Evolutionary conservation across 2,113 vertebrate species (phyloP), one percentile per base, ranked within the genome.

Genomic region (Blennius ocellaris): DNA sequence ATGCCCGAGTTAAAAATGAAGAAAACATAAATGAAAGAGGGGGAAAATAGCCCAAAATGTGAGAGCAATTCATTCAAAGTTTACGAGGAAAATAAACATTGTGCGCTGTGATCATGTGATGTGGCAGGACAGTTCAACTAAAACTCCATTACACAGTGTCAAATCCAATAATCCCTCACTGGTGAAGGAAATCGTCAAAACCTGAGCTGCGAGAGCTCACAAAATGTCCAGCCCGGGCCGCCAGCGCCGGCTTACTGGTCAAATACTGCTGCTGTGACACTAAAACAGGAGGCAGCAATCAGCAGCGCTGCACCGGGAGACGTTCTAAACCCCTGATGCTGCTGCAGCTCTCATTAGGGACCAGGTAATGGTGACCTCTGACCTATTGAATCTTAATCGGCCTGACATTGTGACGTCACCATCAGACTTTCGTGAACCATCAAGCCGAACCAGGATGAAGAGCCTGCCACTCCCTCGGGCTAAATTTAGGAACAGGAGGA

Each of bases 291-390:
- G 45, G 51, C 44, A 72, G 69, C 69, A 74, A 79, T 74, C 62
- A 71, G 63, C 62, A 40, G 51, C 43, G 53, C 36, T 7, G 50
- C 54, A 51, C 68, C 4, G 21, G 21, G 4, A 30, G 21, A 30
- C 16, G n/a, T 75, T 49, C 30, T 83, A 85, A 89, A 89, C 85
- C 82, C 79, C 58, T 8, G 53, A 61, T 54, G 72, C 62, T 81
- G 37, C 3, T 70, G 61, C 59, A 45, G 71, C 8, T 57, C 57
- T 38, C 6, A 7, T 7, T 3, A 50, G 48, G 53, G 39, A 72
- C 6, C 56, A 59, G 50, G 56, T 57, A 65, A 84, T 73, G 49
- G 66, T 80, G 73, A 71, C 66, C 62, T 58, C 37, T 49, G 11
- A 3, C 36, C 45, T 48, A 30, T 58, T 54, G 48, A 41, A 56